A percentile compares a stretch with the other conserved stretches of the same genome.
Conservation (phyloP, 1,140 invertebrate species). For the Charaxes varanes region DNA sequence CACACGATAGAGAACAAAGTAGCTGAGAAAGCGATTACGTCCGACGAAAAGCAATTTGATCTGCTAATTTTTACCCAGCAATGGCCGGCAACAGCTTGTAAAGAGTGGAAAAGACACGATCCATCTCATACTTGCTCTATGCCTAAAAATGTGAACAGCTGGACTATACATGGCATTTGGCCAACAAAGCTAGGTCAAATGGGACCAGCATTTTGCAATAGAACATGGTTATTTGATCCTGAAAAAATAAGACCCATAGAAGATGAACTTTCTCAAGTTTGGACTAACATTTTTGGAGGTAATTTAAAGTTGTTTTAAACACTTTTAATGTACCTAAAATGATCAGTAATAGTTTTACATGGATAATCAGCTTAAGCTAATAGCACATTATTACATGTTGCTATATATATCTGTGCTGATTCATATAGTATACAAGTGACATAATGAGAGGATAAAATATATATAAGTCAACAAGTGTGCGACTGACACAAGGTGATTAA, state of each 20-base stretch:
- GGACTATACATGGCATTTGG: constrained; percentile 91
- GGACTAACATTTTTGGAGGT: constrained; percentile 83
- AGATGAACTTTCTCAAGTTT: constrained; percentile 77
- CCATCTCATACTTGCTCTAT: constrained; percentile 77
- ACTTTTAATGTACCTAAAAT: no score
- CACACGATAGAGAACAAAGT: no score
- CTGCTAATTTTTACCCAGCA: constrained; percentile 86
- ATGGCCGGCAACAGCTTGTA: constrained; percentile 86
- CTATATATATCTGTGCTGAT: no score
- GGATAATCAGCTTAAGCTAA: no score
- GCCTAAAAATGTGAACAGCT: constrained; percentile 76
- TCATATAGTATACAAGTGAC: no score
- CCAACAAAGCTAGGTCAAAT: constrained; percentile 80
- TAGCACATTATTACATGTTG: no score
- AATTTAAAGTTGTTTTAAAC: no score
- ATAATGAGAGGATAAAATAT: no score
- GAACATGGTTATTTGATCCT: constrained; percentile 78
- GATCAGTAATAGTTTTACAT: no score
- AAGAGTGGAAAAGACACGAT: constrained; percentile 79
- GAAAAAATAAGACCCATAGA: constrained; percentile 76
- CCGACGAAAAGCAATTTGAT: constrained; percentile 78
- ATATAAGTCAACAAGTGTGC: no score
- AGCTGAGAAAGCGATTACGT: no score
- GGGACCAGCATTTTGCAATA: constrained; percentile 82
- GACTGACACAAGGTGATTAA: no score